Conservation (phyloP, 1,140 invertebrate species). For the Thalassaphorura encarpata region DNA sequence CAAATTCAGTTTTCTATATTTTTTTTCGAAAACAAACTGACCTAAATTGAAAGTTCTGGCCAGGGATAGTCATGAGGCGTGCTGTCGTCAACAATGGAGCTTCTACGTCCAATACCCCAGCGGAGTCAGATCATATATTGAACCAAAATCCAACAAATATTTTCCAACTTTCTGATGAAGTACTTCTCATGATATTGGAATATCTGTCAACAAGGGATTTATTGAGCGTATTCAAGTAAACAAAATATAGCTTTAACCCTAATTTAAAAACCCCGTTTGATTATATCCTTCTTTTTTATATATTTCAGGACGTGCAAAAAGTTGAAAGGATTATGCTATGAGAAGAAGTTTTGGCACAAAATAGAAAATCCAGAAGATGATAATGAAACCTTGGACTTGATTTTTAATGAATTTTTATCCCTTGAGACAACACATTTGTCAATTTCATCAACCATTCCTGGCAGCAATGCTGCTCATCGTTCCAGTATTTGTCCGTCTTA, state of each 20-base stretch:
- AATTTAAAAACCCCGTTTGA: neutral
- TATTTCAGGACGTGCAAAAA: conserved; percentile 18
- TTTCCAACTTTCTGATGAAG: conserved; percentile 31
- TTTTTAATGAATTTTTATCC: conserved; percentile 14
- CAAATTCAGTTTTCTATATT: no score
- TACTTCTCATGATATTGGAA: conserved; percentile 26
- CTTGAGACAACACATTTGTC: conserved; percentile 7
- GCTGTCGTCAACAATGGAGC: no score
- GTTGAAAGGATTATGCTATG: conserved; percentile 18
- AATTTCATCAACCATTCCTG: conserved; percentile 10
- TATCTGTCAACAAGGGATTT: conserved; percentile 18
- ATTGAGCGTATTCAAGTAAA: conserved; percentile 16
- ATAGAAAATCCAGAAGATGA: conserved; percentile 26
- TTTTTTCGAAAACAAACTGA: no score
- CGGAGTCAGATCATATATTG: no score
- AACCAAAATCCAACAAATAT: no score
- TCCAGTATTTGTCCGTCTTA: conserved; percentile 19
- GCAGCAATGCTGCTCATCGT: conserved; percentile 14
- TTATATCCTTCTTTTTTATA: neutral
- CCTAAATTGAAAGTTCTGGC: no score
- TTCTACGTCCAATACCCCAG: no score
- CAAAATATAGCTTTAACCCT: neutral
- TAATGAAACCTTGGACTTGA: conserved; percentile 19
- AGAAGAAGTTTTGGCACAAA: conserved; percentile 18
- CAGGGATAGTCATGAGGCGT: no score